Conservation (phyloP, 2,888 invertebrate species). For the Xylophagus ater region DNA sequence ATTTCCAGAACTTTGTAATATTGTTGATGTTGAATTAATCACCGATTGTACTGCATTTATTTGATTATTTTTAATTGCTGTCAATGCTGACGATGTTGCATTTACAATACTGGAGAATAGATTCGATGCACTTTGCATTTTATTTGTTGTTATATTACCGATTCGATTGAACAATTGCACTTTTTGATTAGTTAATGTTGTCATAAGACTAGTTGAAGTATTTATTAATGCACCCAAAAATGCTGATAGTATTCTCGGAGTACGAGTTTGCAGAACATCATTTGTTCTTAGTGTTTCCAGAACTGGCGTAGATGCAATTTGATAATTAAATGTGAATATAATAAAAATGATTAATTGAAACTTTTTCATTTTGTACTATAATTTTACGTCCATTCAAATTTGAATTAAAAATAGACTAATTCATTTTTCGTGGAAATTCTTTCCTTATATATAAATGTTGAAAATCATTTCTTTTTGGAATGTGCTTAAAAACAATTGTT, state of each 20-base stretch:
- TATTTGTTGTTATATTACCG: slow-evolving; percentile 1
- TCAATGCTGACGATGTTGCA: slow-evolving; percentile 1
- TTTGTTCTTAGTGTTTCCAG: background rate
- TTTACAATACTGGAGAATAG: slow-evolving; percentile 2
- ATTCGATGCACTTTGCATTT: slow-evolving; percentile 1
- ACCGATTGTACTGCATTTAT: slow-evolving; percentile 3
- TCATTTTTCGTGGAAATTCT: too few relatives aligned
- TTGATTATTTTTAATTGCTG: background rate
- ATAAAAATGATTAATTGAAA: too few relatives aligned
- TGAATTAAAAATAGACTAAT: too few relatives aligned
- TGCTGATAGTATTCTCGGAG: slow-evolving; percentile 2
- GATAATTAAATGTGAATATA: too few relatives aligned
- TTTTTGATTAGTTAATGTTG: slow-evolving; percentile 2
- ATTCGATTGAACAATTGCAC: background rate
- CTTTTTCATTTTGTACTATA: too few relatives aligned
- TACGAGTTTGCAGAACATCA: background rate
- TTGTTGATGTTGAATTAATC: slow-evolving; percentile 1
- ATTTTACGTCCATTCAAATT: too few relatives aligned
- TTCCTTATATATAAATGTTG: too few relatives aligned
- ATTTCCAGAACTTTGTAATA: slow-evolving; percentile 2
- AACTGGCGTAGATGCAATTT: too few relatives aligned
- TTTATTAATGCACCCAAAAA: slow-evolving; percentile 6
- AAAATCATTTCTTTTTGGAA: too few relatives aligned
- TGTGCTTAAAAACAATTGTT: too few relatives aligned
- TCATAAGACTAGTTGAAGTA: slow-evolving; percentile 4